Base-by-base conservation (phyloP, 2,888 invertebrate species). In the Tinea semifulvella region DNA sequence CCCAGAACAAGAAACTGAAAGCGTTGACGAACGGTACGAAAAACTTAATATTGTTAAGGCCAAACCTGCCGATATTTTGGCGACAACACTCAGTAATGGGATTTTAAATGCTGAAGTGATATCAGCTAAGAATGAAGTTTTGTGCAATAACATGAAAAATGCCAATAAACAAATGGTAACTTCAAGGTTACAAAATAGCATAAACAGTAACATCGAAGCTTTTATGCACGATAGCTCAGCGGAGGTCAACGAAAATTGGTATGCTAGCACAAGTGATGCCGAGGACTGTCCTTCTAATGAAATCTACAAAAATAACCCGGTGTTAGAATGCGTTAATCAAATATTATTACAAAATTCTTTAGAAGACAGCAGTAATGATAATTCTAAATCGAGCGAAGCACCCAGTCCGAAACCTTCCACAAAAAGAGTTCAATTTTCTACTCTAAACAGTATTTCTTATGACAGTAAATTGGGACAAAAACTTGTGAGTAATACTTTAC, bases 281-380 rank as follows among this genome's bases (percentile, higher is more conserved):
- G 91, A 92, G 60, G 90, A 90, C 52, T 85, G 87, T 49, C 86
- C 87, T 46, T 84, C 86, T 16, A 83, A 84, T 58, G 87, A 87
- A 60, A 85, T 88, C 53, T 88, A 89, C 53, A 86, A 88, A 63
- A 91, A 92, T 53, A 93, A 92, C 69, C 92, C 92, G 1, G 92
- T 93, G 5, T 68, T 93, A 42, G 92, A 93, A 66, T 92, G 92
- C 60, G 92, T 93, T 51, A 92, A 92, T 73, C 92, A 90, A 69
- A 93, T 93, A 54, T 71, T 93, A 27, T 68, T 93, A 20, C 89
- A 91, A 55, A 92, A 92, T 61, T 85, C 85, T 14, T 76, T 86
- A 63, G 86, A 86, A 49, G 86, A 82, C 47, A 83, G 80, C 53
- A 79, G 77, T 49, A 77, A 76, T 53, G 80, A 80, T 49, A 75